Evolutionary conservation across 2,797 vertebrate species (phyloP).

Genomic region (Syngnathus acus): DNA sequence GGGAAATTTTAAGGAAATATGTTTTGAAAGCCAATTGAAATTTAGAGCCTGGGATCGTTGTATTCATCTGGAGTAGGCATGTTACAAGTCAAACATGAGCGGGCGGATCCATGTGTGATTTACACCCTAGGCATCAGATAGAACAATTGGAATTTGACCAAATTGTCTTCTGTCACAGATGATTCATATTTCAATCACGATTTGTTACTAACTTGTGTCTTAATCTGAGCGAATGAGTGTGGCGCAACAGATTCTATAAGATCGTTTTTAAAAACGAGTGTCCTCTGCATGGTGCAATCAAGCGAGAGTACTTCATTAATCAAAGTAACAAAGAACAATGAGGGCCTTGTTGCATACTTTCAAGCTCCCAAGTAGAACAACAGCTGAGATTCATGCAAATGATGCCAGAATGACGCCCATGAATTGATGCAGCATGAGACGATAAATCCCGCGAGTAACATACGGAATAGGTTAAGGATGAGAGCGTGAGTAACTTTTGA

Average conservation of each 20-base stretch:
- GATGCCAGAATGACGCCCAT: conserved; percentile 16
- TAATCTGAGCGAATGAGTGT: too few relatives aligned
- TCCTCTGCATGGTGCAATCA: not conserved
- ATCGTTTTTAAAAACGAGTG: not conserved
- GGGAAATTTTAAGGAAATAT: not conserved
- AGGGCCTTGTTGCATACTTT: conserved; percentile 10
- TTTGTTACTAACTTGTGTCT: not conserved
- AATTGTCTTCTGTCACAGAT: not conserved
- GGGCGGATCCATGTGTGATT: not conserved
- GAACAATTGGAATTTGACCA: conserved; percentile 2
- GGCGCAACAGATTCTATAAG: not conserved
- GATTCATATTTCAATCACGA: not conserved
- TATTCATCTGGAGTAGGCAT: too few relatives aligned
- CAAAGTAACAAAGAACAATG: conserved; percentile 28
- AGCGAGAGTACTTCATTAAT: conserved; percentile 11
- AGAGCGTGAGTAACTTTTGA: conserved; percentile 27
- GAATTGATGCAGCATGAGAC: conserved; percentile 24
- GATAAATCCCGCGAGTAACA: conserved; percentile 33
- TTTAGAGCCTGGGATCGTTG: too few relatives aligned
- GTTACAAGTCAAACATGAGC: not conserved
- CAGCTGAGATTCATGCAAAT: conserved; percentile 2
- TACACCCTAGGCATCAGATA: not conserved
- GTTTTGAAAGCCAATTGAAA: too few relatives aligned
- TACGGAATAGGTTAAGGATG: conserved; percentile 47
- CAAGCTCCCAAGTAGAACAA: conserved; percentile 7